These are phyloP conservation scores for Drosophila testacea DNA, from an alignment of 2,888 invertebrate species.

Conservation along the genomic window DNA sequence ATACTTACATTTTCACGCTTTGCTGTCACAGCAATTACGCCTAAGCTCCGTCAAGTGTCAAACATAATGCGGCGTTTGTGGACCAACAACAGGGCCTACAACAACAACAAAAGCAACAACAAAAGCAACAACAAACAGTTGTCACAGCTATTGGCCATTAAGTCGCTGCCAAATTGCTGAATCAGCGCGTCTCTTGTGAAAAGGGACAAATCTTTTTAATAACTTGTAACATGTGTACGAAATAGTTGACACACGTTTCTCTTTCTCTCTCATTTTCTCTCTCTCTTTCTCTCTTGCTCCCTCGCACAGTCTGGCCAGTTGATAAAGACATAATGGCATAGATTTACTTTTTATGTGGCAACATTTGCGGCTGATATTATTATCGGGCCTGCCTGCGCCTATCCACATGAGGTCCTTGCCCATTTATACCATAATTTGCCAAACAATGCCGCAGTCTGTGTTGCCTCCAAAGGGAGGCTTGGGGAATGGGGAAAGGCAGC, in stretches of 20 bases:
- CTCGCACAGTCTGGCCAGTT: conserved; percentile 52
- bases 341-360: conserved; percentile 72
- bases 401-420: conserved; percentile 53
- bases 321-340: conserved; percentile 80
- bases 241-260: conserved; percentile 72
- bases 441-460: conserved; percentile 32
- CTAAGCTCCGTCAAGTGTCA: conserved; percentile 79
- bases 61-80: conserved; percentile 62
- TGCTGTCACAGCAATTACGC: conserved; percentile 72
- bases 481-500: neutral
- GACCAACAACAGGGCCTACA: conserved; percentile 21
- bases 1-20: conserved; percentile 15
- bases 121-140: conserved; percentile 60
- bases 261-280: neutral
- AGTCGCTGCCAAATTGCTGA: conserved; percentile 68
- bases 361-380: conserved; percentile 73
- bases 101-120: conserved; percentile 14
- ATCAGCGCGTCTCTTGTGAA: conserved; percentile 34
- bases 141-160: conserved; percentile 65
- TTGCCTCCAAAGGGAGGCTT: neutral
- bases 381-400: conserved; percentile 42
- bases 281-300: neutral
- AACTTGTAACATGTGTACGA: conserved; percentile 76
- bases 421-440: conserved; percentile 71
- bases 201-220: conserved; percentile 78